Percentiles rank a stretch among this genome's conserved stretches.
Evolutionary conservation across 2,888 invertebrate genomes (phyloP).

Genomic region (Brachyptera putata): DNA sequence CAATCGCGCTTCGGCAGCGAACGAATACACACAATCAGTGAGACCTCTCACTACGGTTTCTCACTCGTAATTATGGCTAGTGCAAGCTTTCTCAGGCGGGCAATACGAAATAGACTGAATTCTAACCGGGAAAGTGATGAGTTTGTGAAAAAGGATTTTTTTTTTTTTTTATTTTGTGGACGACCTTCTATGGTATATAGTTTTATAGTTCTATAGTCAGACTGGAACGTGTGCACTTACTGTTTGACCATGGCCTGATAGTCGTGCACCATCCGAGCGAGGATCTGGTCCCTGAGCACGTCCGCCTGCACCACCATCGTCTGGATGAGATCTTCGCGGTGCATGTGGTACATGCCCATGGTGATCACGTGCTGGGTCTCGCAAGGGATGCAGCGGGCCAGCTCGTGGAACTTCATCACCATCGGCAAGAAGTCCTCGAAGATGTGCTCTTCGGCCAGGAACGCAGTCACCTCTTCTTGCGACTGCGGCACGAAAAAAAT

Average conservation of each 20-base stretch:
- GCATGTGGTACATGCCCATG: conserved; percentile 81
- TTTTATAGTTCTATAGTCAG: too few relatives aligned
- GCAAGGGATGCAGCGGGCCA: conserved; percentile 49
- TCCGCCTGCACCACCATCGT: conserved; percentile 65
- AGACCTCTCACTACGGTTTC: too few relatives aligned
- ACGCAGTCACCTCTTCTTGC: conserved; percentile 58
- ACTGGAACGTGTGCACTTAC: too few relatives aligned
- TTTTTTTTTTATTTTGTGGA: too few relatives aligned
- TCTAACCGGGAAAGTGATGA: too few relatives aligned
- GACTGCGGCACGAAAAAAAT: conserved; percentile 48
- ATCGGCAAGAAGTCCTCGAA: conserved; percentile 45
- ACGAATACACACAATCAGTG: too few relatives aligned
- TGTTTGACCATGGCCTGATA: conserved; percentile 74
- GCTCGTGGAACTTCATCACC: conserved; percentile 46
- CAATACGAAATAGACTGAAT: too few relatives aligned
- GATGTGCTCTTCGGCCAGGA: conserved; percentile 56
- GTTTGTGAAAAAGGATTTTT: too few relatives aligned
- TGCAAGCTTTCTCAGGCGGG: too few relatives aligned
- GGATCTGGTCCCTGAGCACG: conserved; percentile 61
- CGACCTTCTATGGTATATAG: too few relatives aligned
- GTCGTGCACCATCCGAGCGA: conserved; percentile 71
- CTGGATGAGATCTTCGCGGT: conserved; percentile 71
- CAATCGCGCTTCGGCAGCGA: too few relatives aligned
- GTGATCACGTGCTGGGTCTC: conserved; percentile 61
- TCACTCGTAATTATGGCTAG: too few relatives aligned